Conservation (phyloP, 2,888 invertebrate species). For the Theretra japonica region DNA sequence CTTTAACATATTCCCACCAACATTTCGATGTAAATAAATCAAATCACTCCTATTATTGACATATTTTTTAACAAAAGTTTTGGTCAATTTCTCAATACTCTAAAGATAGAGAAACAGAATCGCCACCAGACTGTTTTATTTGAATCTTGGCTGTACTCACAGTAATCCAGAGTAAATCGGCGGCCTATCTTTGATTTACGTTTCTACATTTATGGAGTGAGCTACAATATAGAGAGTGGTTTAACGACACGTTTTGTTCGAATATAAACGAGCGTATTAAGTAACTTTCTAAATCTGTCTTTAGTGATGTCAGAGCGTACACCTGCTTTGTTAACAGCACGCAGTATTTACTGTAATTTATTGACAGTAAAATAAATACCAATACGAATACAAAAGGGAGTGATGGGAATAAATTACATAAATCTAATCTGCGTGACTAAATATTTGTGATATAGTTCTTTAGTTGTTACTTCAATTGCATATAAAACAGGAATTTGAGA, state of each 20-base stretch:
- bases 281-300: conserved; percentile 57
- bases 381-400: neutral
- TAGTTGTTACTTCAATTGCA: too few relatives aligned
- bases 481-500: too few relatives aligned
- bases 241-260: conserved; percentile 49
- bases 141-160: neutral
- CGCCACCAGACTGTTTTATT: neutral
- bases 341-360: conserved; percentile 3
- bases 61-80: too few relatives aligned
- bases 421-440: too few relatives aligned
- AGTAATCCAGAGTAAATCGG: neutral
- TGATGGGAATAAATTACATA: neutral
- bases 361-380: neutral
- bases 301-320: conserved; percentile 34
- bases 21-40: too few relatives aligned
- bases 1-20: too few relatives aligned
- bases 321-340: conserved; percentile 38
- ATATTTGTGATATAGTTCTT: too few relatives aligned
- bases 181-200: conserved; percentile 47
- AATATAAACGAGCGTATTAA: conserved; percentile 61
- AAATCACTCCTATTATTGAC: too few relatives aligned
- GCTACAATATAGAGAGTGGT: conserved; percentile 37
- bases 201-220: conserved; percentile 44
- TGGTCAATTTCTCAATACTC: too few relatives aligned
- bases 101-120: neutral